Evolutionary conservation across 2,113 vertebrate species (phyloP).

Genomic region (Calidris pygmaea): DNA sequence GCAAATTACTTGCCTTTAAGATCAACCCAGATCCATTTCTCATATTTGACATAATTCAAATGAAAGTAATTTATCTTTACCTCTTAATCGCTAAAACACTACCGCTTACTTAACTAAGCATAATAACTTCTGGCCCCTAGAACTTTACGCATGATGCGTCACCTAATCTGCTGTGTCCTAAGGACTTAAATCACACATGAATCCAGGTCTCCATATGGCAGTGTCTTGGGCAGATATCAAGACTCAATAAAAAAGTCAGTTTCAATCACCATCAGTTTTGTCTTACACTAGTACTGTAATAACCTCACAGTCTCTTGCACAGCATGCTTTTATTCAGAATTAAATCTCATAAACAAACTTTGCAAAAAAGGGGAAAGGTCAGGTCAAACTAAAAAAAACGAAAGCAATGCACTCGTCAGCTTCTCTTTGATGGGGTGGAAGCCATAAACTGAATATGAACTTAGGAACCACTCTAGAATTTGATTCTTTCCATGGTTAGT

Average conservation of each 20-base stretch:
- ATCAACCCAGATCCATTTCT: neutral
- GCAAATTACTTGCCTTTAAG: neutral
- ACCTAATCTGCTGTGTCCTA: neutral
- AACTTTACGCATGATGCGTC: accelerated
- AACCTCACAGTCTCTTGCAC: neutral
- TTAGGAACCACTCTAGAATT: conserved; percentile 4
- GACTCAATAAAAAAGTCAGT: neutral
- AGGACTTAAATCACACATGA: conserved; percentile 17
- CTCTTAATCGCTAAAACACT: neutral
- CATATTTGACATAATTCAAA: neutral
- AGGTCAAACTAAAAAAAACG: neutral
- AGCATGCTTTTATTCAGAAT: neutral
- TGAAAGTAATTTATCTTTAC: neutral
- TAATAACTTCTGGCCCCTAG: neutral
- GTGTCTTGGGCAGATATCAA: neutral
- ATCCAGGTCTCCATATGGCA: neutral
- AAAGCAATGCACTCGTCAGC: neutral
- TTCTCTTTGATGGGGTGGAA: neutral
- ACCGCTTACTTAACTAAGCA: neutral
- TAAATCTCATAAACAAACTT: neutral
- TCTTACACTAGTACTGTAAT: neutral
- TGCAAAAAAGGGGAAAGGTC: neutral
- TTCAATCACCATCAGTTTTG: conserved; percentile 8
- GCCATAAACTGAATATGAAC: conserved; percentile 33
- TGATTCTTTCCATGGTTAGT: conserved; percentile 5